Conservation (phyloP, 2,888 invertebrate species). For the Leptinotarsa peninsularis region DNA sequence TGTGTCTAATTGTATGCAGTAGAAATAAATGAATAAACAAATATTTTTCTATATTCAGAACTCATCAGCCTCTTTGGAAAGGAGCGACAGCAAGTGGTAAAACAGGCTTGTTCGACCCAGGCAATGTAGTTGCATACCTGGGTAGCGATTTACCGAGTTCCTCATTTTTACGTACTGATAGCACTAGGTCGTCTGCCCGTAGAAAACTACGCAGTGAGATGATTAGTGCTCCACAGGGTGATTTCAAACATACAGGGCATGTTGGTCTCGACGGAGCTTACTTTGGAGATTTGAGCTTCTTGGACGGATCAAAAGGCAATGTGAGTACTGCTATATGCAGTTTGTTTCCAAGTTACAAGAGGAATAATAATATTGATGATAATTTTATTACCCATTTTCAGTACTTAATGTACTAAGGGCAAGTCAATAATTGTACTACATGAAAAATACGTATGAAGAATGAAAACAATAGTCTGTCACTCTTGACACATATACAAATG, state of each 20-base stretch:
- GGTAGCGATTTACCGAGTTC: constrained; percentile 79
- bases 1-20: too few species aligned
- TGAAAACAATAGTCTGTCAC: too few species aligned
- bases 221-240: constrained; percentile 97
- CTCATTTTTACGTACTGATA: constrained; percentile 69
- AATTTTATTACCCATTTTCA: too few species aligned
- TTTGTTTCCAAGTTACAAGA: too few species aligned
- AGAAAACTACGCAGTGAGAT: constrained; percentile 86
- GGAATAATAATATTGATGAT: too few species aligned
- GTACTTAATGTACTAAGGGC: too few species aligned
- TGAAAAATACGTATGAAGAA: too few species aligned
- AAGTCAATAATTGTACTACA: too few species aligned
- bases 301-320: constrained; percentile 71
- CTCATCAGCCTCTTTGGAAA: constrained; percentile 84
- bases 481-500: too few species aligned
- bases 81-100: constrained; percentile 90
- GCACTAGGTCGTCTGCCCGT: constrained; percentile 72
- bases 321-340: constrained; percentile 49
- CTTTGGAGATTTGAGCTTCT: constrained; percentile 91
- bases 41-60: constrained; percentile 61
- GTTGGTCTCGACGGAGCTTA: constrained; percentile 97
- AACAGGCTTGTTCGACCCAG: constrained; percentile 93
- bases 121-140: constrained; percentile 87
- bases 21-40: too few species aligned
- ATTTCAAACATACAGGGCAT: constrained; percentile 94